A percentile compares a stretch with the other conserved stretches of the same genome.
These are phyloP conservation scores for Ceriagrion tenellum DNA, from an alignment of 2,888 invertebrate species.

Conservation along the genomic window DNA sequence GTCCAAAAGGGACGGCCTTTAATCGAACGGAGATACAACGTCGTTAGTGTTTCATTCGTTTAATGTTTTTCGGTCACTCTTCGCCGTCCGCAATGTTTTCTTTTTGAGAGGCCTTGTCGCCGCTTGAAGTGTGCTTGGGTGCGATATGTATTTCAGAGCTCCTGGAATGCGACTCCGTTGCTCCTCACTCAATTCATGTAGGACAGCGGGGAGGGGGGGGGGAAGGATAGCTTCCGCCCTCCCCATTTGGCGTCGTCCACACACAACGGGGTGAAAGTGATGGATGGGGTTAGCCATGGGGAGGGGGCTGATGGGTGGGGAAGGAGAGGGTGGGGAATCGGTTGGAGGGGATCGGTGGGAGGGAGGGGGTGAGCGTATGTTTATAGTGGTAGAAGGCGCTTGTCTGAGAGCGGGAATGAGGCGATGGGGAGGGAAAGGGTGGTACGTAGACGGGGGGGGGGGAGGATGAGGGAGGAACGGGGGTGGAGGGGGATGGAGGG, in stretches of 20 bases:
- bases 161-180: too few species aligned
- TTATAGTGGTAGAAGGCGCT: too few species aligned
- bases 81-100: too few species aligned
- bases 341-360: neutral
- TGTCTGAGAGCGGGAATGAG: conserved; percentile 1
- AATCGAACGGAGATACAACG: too few species aligned
- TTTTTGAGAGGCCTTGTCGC: too few species aligned
- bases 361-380: neutral
- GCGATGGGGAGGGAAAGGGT: neutral
- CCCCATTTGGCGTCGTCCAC: neutral
- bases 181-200: neutral
- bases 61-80: too few species aligned
- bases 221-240: too few species aligned
- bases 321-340: neutral
- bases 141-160: too few species aligned
- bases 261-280: neutral
- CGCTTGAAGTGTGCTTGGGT: too few species aligned
- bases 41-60: too few species aligned
- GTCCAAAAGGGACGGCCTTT: too few species aligned
- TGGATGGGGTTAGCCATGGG: neutral
- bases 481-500: neutral
- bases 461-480: neutral
- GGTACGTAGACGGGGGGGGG: neutral
- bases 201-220: too few species aligned
- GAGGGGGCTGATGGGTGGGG: neutral